phyloP scores from a whole-genome alignment of 2,797 vertebrate genomes.

The Furcifer pardalis region DNA sequence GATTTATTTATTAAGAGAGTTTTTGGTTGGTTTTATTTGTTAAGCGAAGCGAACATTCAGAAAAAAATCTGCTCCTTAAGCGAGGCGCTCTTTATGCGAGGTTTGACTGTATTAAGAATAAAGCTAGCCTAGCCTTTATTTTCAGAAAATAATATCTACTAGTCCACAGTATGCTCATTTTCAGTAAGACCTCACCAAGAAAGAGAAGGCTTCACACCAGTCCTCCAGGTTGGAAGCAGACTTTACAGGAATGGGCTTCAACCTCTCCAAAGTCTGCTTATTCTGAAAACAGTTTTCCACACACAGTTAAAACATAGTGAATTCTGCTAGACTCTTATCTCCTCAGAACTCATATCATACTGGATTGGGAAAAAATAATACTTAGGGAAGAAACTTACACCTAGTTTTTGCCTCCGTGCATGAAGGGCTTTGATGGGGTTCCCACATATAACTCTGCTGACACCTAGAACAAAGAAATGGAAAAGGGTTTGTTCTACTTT shows the following conservation, averaged over 20 bases:
- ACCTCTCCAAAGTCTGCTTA: background rate
- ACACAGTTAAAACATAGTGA: background rate
- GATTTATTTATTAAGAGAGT: no score
- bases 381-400: conserved; percentile 70
- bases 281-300: background rate
- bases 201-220: background rate
- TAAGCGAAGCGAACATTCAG: no score
- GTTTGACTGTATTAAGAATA: no score
- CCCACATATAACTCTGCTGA: conserved; percentile 87
- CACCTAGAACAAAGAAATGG: conserved; percentile 76
- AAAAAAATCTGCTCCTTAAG: no score
- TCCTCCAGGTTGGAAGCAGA: background rate
- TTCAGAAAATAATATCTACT: background rate
- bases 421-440: conserved; percentile 88
- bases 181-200: background rate
- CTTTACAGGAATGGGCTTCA: background rate
- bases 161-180: background rate
- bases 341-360: background rate
- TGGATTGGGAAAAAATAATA: background rate
- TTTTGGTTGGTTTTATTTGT: no score
- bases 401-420: conserved; percentile 81
- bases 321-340: background rate
- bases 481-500: conserved; percentile 7
- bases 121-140: background rate
- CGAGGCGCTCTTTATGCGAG: no score